Evolutionary conservation across 2,888 invertebrate genomes (phyloP), one percentile per base, ranked within the genome.

Genomic region (Polyploca ridens): DNA sequence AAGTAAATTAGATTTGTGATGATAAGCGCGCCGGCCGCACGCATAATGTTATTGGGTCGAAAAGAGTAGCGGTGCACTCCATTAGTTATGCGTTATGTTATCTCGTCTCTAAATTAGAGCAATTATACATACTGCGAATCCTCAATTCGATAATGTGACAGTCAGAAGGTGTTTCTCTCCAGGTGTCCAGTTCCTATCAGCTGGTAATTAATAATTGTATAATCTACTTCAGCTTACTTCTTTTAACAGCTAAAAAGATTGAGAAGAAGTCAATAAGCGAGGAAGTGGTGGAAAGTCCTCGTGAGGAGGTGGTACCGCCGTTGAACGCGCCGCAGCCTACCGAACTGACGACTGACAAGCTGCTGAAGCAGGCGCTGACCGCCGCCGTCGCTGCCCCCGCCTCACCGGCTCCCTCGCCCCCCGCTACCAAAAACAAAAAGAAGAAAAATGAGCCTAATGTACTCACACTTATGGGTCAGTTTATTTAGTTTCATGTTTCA

Each of bases 261-360:
- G 93, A 93, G 63, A 94, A 91, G 81, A 91, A 89, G 63, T 44
- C 67, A 1, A 69, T 67, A 38, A 66, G 72, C 3, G 65, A 69
- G 0, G 86, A 84, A 63, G 91, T 70, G 0, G 67, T 68, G 0
- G 81, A 84, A n/a, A 66, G 64, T 0, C 69, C 69, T 0, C 82
- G 79, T 0, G 91, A 91, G 63, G 91, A 92, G 70, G 81, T 90
- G 38, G 87, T 93, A 3, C 90, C 89, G 0, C 91, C 93, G 0
- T 73, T 92, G 70, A 91, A 91, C 72, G 81, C 82, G 19, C 91
- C 91, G 33, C 93, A 91, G 77, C 91, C 93, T 5, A 90, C 86
- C 70, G 92, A 92, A 75, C 83, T 94, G 44, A 94, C 93, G 58
- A 94, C 91, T 0, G 92, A 93, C 62, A 94, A 92, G 74, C 78